A percentile compares a stretch with the other conserved stretches of the same genome.
phyloP scores from a whole-genome alignment of 2,797 vertebrate species.

The Lepilemur ruficaudatus region DNA sequence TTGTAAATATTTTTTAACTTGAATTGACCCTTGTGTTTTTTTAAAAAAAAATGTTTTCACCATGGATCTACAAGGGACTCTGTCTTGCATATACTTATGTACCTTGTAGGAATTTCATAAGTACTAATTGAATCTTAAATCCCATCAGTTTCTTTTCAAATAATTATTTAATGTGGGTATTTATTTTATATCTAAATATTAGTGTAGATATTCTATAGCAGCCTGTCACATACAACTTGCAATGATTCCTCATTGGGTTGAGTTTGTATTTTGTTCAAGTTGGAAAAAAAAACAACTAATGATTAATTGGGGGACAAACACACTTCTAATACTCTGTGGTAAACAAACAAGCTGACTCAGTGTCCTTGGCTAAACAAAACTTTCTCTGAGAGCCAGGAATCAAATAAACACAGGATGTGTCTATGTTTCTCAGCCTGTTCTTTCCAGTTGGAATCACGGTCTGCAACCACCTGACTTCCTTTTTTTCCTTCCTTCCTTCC shows the following conservation, averaged over 20 bases:
- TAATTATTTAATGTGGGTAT: background rate
- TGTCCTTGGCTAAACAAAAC: conserved; percentile 54
- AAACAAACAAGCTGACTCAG: conserved; percentile 57
- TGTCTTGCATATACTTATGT: background rate
- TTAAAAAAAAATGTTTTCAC: background rate
- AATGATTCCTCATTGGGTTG: conserved; percentile 6
- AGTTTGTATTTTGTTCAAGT: conserved; percentile 46
- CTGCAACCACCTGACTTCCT: background rate
- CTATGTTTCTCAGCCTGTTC: conserved; percentile 31
- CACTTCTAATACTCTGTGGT: conserved; percentile 18
- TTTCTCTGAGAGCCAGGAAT: conserved; percentile 49
- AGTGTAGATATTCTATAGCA: background rate
- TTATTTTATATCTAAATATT: conserved; percentile 17
- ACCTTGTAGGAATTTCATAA: conserved; percentile 14
- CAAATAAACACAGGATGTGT: conserved; percentile 57
- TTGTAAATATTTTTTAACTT: background rate
- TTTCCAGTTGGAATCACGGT: background rate
- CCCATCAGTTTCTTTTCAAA: conserved; percentile 45
- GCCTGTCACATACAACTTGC: conserved; percentile 23
- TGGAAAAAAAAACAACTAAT: background rate
- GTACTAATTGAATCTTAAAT: conserved; percentile 44
- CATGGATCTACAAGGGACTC: background rate
- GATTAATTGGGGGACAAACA: conserved; percentile 49
- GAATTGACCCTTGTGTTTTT: background rate
- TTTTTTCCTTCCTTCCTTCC: background rate